Conservation (phyloP, 2,797 vertebrate species). For the Tragopan temminckii region DNA sequence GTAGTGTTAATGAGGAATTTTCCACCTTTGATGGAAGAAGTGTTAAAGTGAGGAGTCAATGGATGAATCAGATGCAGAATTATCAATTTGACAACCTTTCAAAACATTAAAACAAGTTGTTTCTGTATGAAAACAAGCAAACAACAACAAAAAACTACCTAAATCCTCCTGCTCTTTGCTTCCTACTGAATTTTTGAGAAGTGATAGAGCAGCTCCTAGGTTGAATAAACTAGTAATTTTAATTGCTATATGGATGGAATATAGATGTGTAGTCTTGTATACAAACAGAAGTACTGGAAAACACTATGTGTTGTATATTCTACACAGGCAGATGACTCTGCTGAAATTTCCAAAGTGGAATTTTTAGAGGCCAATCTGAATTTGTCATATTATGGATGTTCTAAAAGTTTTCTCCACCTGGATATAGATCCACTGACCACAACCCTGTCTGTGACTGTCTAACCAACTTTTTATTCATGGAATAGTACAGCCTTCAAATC, state of each 20-base stretch:
- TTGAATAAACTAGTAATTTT: background rate
- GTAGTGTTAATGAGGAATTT: conserved; percentile 16
- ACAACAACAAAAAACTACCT: background rate
- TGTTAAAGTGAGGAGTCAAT: background rate
- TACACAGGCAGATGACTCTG: background rate
- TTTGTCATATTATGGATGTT: background rate
- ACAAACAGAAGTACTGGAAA: background rate
- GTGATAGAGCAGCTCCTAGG: background rate
- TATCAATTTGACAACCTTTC: background rate
- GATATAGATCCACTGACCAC: background rate
- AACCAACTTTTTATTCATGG: background rate
- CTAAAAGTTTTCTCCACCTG: background rate
- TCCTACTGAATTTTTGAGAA: background rate
- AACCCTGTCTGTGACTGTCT: background rate
- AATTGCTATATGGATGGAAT: background rate
- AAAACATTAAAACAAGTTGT: background rate
- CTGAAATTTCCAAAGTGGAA: background rate
- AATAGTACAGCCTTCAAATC: background rate
- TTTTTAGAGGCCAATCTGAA: background rate
- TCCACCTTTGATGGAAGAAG: background rate
- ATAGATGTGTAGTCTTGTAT: background rate
- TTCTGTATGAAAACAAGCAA: background rate
- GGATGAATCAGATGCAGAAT: background rate
- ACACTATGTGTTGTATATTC: background rate
- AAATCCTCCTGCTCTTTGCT: background rate